Conservation (phyloP, 2,113 vertebrate genomes). For the Psilopogon haemacephalus region DNA sequence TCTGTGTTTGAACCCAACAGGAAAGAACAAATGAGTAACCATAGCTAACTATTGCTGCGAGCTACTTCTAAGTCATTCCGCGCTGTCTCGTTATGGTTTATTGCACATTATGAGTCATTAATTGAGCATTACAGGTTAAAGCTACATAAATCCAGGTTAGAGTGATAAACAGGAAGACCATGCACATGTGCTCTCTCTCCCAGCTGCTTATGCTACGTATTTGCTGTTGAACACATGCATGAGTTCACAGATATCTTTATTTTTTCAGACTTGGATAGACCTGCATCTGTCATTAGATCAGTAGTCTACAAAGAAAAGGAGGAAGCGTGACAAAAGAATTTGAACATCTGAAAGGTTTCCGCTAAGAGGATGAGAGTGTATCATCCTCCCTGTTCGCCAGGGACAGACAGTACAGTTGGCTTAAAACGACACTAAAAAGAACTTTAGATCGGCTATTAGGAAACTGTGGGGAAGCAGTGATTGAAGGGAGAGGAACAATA, state of each 20-base stretch:
- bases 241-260: background rate
- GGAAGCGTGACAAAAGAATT: background rate
- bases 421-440: background rate
- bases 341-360: constrained; percentile 3
- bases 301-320: background rate
- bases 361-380: background rate
- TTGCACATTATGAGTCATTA: background rate
- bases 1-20: background rate
- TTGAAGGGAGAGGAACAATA: background rate
- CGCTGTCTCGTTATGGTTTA: background rate
- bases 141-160: background rate
- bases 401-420: background rate
- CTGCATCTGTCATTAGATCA: background rate
- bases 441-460: background rate
- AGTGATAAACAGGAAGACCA: background rate
- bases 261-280: background rate
- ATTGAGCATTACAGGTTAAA: background rate
- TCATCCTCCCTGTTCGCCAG: background rate
- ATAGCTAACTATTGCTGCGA: background rate
- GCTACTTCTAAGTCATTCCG: background rate
- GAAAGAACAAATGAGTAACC: background rate
- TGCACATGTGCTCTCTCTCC: rapidly evolving
- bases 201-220: background rate
- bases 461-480: background rate
- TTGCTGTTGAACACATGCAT: background rate